Base-by-base conservation (phyloP, 1,140 invertebrate species). In the Asobara japonica region DNA sequence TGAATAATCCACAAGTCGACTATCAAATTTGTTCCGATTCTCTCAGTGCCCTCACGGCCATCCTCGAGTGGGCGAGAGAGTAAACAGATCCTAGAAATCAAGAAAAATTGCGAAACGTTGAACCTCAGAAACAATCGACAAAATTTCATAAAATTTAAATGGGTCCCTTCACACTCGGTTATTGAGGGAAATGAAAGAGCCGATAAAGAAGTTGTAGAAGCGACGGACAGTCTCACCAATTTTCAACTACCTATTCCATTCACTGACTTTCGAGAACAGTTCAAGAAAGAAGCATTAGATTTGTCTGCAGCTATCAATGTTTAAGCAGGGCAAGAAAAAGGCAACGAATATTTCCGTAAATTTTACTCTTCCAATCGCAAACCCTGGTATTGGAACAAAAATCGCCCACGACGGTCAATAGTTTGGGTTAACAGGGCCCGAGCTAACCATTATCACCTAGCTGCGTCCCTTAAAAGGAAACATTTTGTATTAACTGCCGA, bases 141-240 rank as follows among this genome's bases (percentile, higher is more conserved):
- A 1, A 6, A 3, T 1, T 16, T 3, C 4, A 33, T 65, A 6
- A 30, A 60, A 33, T 36, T 71, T 41, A 29, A 13, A 13, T 70
- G 68, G 68, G 36, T 70, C 6, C 56, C 68, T 3, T 1, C 68
- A n/a, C n/a, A n/a, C n/a, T n/a, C n/a, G n/a, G n/a, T n/a, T n/a
- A n/a, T n/a, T n/a, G n/a, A n/a, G n/a, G n/a, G n/a, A n/a, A n/a
- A n/a, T n/a, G n/a, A n/a, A n/a, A n/a, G n/a, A n/a, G n/a, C n/a
- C n/a, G n/a, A n/a, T n/a, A n/a, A n/a, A n/a, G n/a, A n/a, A n/a
- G n/a, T n/a, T n/a, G n/a, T n/a, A n/a, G n/a, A n/a, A n/a, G n/a
- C n/a, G n/a, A n/a, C n/a, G n/a, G n/a, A n/a, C n/a, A n/a, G n/a
- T n/a, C n/a, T n/a, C n/a, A n/a, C n/a, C n/a, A n/a, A n/a, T n/a